Evolutionary conservation across 2,888 invertebrate genomes (phyloP), one percentile per base, ranked within the genome.

Genomic region (Stenoptilia bipunctidactyla): DNA sequence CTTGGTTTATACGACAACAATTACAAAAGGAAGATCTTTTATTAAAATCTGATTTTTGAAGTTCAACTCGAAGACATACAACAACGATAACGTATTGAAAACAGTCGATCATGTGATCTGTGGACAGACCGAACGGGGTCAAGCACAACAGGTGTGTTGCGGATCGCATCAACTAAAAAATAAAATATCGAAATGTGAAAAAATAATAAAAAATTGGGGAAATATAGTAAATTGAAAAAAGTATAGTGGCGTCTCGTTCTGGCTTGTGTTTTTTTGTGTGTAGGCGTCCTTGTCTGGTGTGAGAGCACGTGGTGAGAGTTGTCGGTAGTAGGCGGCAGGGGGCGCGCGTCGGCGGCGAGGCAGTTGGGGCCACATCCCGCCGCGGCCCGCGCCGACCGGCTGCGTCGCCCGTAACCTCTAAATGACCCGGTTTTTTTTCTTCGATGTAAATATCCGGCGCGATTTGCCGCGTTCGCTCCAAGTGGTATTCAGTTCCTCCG

Each of bases 181-280:
- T 82, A 83, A 83, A 83, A 82, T 82, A 82, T 83, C 77, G 77
- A 80, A 82, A 80, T 80, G 80, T 69, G 79, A 77, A 79, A 82
- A 80, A 83, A 82, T 83, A 82, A 83, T 79, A 82, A 82, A 82
- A 82, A 82, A 20, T 20, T 76, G 69, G 61, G 65, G 64, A 68
- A 76, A 80, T 79, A 80, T 82, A 82, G 79, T 82, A 79, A 82
- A 80, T 80, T 79, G 70, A 83, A 83, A 83, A 83, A 82, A 76
- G 79, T 56, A 57, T 70, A 66, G 59, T 45, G 37, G 30, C 40
- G 61, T 76, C 74, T 49, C 55, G 58, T 41, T 76, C 65, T 42
- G 15, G 30, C 56, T 34, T 25, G 38, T 2, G 49, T 36, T 20
- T 15, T 33, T 30, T 20, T 20, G 20, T 20, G 8, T 25, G 42